A percentile compares a stretch with the other conserved stretches of the same genome.
Evolutionary conservation across 92 coral and sea anemone genomes (phyloP).

Genomic region (Zoanthus sociatus): DNA sequence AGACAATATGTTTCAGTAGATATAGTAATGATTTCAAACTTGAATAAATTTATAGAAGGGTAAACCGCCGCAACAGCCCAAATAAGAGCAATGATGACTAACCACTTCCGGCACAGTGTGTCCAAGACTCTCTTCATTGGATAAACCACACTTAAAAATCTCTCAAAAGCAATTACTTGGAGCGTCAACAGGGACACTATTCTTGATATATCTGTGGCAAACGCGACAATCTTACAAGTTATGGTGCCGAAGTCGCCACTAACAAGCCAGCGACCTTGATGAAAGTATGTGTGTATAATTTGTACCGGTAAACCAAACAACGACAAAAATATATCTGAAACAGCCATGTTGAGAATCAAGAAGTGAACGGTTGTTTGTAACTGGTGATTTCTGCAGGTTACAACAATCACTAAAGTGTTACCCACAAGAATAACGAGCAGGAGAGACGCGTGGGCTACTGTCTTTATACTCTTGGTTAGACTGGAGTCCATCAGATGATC

Average conservation of each 20-base stretch:
- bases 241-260: background rate
- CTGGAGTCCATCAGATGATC: background rate
- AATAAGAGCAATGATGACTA: background rate
- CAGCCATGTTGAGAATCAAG: conserved; percentile 2
- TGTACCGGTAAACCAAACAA: conserved; percentile 12
- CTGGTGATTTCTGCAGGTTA: conserved; percentile 3
- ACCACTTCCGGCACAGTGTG: background rate
- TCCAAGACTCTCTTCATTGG: background rate
- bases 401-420: background rate
- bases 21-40: background rate
- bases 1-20: background rate
- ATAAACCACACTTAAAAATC: background rate
- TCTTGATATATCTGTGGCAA: background rate
- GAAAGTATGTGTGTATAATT: background rate
- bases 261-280: conserved; percentile 11
- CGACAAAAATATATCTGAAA: background rate
- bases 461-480: background rate
- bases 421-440: conserved; percentile 6
- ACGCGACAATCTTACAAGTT: conserved; percentile 9
- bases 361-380: conserved; percentile 17
- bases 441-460: background rate
- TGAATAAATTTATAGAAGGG: conserved; percentile 28
- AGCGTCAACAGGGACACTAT: conserved; percentile 10
- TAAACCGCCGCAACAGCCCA: conserved; percentile 3
- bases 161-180: conserved; percentile 16